A percentile compares a stretch with the other conserved stretches of the same genome.
phyloP scores from a whole-genome alignment of 1,140 invertebrate species.

The Meloidogyne hapla region DNA sequence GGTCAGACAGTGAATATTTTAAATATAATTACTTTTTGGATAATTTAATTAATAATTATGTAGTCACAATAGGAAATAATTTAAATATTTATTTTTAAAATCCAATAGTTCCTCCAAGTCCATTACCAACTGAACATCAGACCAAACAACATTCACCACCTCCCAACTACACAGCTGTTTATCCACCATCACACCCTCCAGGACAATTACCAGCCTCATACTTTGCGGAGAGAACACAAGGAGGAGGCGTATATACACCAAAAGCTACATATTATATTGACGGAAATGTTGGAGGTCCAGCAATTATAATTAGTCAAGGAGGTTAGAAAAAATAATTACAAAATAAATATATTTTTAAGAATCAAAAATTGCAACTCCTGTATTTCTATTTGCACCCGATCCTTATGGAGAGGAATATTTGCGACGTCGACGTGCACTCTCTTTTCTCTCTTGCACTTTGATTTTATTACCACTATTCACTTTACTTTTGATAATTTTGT shows the following conservation, averaged over 20 bases:
- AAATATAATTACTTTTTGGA: background rate
- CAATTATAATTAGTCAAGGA: constrained; percentile 12
- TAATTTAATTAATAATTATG: too few relatives aligned
- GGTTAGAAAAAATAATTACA: background rate
- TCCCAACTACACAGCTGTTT: constrained; percentile 15
- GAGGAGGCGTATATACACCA: background rate
- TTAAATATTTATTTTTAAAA: too few relatives aligned
- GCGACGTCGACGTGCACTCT: constrained; percentile 13
- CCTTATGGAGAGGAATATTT: constrained; percentile 18
- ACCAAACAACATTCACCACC: constrained; percentile 18
- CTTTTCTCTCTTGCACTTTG: constrained; percentile 1
- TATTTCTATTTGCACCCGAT: constrained; percentile 6
- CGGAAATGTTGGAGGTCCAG: constrained; percentile 2
- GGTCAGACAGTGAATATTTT: background rate
- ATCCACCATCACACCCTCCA: constrained; percentile 2
- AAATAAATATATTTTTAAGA: background rate
- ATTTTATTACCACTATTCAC: constrained; percentile 22
- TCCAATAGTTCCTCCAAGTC: background rate
- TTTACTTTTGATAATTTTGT: constrained; percentile 15
- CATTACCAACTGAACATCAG: background rate
- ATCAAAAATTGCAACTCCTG: background rate
- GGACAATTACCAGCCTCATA: constrained; percentile 6
- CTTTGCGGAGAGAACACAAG: background rate
- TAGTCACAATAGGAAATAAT: too few relatives aligned
- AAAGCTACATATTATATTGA: constrained; percentile 3